Percentiles rank a stretch among this genome's conserved stretches.
Conservation (phyloP, 2,113 vertebrate species). For the Suricata suricatta region DNA sequence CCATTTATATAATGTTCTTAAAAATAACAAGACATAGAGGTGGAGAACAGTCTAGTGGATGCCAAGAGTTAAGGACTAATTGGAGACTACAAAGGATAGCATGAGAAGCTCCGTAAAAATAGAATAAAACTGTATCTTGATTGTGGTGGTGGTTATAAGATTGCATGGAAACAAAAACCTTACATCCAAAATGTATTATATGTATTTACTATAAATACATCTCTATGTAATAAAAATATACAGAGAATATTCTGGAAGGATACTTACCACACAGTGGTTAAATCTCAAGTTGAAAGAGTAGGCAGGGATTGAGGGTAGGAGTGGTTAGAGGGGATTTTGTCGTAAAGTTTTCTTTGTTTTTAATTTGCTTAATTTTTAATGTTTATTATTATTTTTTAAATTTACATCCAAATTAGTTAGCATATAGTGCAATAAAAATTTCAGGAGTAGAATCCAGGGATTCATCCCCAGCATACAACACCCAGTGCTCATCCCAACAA, state of each 20-base stretch:
- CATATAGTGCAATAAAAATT: no score
- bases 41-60: neutral
- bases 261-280: neutral
- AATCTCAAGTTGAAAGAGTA: neutral
- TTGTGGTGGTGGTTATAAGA: neutral
- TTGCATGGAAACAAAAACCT: neutral
- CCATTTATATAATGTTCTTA: neutral
- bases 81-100: neutral
- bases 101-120: neutral
- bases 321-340: neutral
- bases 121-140: neutral
- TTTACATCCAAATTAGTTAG: no score
- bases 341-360: neutral
- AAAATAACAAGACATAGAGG: slow-evolving; percentile 31
- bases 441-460: no score
- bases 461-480: no score
- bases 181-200: neutral
- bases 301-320: neutral
- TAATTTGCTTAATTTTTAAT: no score
- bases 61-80: neutral
- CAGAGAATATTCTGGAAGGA: slow-evolving; percentile 12
- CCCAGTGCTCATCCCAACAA: no score
- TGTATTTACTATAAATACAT: neutral
- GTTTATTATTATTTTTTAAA: no score
- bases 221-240: neutral